Evolutionary conservation across 2,888 invertebrate species (phyloP).

Genomic region (Idaea biselata): DNA sequence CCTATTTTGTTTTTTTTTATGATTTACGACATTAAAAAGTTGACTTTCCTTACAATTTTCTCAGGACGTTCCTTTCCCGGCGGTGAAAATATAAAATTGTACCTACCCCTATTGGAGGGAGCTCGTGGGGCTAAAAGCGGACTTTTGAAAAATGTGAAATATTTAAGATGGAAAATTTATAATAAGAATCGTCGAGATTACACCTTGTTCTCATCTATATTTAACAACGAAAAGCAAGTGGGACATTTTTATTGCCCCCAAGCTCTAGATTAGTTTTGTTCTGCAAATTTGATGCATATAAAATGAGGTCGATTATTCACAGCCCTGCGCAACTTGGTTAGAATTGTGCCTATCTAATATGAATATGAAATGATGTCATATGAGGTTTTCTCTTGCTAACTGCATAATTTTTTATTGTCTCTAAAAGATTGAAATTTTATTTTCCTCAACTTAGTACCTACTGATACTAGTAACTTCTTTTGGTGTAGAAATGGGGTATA

Average conservation of each 20-base stretch:
- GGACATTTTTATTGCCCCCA: slow-evolving; percentile 77
- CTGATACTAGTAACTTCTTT: background rate
- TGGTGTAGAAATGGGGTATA: background rate
- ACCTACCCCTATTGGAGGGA: slow-evolving; percentile 39
- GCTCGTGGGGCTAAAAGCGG: slow-evolving; percentile 46
- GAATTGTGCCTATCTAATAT: slow-evolving; percentile 53
- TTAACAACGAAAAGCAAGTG: slow-evolving; percentile 68
- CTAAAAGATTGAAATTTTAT: background rate
- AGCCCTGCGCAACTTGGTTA: slow-evolving; percentile 60
- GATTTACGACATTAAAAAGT: background rate
- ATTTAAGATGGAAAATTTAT: slow-evolving; percentile 75
- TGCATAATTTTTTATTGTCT: background rate
- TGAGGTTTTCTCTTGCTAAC: slow-evolving; percentile 27
- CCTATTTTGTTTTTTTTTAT: too few relatives aligned
- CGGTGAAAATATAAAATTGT: background rate
- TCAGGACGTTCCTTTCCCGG: background rate
- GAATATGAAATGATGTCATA: slow-evolving; percentile 61
- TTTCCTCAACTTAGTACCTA: background rate
- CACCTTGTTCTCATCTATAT: slow-evolving; percentile 76
- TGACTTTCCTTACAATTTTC: too few relatives aligned
- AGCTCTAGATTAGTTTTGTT: slow-evolving; percentile 78
- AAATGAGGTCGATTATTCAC: slow-evolving; percentile 77
- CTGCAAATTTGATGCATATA: slow-evolving; percentile 79
- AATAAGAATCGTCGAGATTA: slow-evolving; percentile 76
- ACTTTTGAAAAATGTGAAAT: slow-evolving; percentile 71